Evolutionary conservation across 2,113 vertebrate species (phyloP).

Genomic region (Dicerorhinus sumatrensis): DNA sequence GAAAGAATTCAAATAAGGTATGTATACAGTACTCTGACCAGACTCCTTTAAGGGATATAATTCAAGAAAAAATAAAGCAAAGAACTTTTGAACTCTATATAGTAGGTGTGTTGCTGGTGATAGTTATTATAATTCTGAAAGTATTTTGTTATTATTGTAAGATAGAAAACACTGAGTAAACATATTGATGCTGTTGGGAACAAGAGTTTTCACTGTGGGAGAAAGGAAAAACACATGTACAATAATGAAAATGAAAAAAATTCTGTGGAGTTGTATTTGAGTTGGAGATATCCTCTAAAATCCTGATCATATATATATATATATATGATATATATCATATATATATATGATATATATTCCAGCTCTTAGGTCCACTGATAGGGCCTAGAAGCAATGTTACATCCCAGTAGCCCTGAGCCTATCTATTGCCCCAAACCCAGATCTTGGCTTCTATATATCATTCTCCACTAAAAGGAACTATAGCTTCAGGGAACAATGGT

Average conservation of each 20-base stretch:
- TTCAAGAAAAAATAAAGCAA: background rate
- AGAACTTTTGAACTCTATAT: background rate
- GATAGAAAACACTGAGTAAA: background rate
- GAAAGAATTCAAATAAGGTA: slow-evolving; percentile 5
- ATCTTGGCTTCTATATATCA: background rate
- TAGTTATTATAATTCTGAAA: background rate
- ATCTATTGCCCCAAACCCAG: background rate
- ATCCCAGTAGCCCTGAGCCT: background rate
- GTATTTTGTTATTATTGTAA: background rate
- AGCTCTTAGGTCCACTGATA: background rate
- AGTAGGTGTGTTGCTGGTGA: background rate
- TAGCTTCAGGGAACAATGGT: background rate
- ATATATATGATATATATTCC: background rate
- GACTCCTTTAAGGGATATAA: background rate
- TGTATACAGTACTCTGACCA: background rate
- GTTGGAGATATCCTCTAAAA: background rate
- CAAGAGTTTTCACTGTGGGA: background rate
- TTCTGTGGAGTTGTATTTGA: background rate
- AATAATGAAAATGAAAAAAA: background rate
- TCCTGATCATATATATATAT: background rate
- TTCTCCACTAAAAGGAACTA: background rate
- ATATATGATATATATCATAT: background rate
- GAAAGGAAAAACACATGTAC: background rate
- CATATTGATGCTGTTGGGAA: background rate
- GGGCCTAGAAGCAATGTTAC: background rate